These are phyloP conservation scores for Saturnia japonica DNA, from an alignment of 2,888 invertebrate species.

Conservation along the genomic window DNA sequence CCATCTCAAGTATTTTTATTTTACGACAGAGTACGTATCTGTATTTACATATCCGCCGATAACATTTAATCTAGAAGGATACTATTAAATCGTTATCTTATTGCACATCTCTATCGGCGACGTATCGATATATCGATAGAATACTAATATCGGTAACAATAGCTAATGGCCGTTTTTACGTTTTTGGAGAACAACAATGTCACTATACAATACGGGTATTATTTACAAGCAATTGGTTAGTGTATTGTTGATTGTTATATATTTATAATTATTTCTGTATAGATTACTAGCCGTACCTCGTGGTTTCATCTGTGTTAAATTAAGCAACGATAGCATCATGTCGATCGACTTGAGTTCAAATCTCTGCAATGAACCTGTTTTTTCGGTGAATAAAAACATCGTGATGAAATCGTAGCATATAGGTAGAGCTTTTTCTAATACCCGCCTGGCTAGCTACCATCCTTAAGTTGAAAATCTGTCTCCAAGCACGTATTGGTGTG, in stretches of 20 bases:
- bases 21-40: slow-evolving; percentile 35
- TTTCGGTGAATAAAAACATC: too few relatives aligned
- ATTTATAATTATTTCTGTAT: slow-evolving; percentile 23
- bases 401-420: too few relatives aligned
- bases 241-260: background rate
- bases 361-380: too few relatives aligned
- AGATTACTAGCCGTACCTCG: background rate
- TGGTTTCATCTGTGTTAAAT: too few relatives aligned
- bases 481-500: too few relatives aligned
- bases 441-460: too few relatives aligned
- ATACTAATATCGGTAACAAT: slow-evolving; percentile 61
- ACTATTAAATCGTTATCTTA: slow-evolving; percentile 46
- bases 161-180: slow-evolving; percentile 36
- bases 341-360: too few relatives aligned
- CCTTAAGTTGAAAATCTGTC: too few relatives aligned
- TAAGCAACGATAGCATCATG: too few relatives aligned
- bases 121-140: slow-evolving; percentile 46
- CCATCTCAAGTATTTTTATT: slow-evolving; percentile 32
- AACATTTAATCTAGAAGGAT: slow-evolving; percentile 29
- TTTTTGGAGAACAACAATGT: slow-evolving; percentile 49
- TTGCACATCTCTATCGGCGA: slow-evolving; percentile 49
- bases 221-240: slow-evolving; percentile 44
- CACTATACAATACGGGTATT: slow-evolving; percentile 43
- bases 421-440: too few relatives aligned
- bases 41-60: slow-evolving; percentile 49